Base-by-base conservation (phyloP, 2,888 invertebrate genomes). In the Corythucha ciliata region DNA sequence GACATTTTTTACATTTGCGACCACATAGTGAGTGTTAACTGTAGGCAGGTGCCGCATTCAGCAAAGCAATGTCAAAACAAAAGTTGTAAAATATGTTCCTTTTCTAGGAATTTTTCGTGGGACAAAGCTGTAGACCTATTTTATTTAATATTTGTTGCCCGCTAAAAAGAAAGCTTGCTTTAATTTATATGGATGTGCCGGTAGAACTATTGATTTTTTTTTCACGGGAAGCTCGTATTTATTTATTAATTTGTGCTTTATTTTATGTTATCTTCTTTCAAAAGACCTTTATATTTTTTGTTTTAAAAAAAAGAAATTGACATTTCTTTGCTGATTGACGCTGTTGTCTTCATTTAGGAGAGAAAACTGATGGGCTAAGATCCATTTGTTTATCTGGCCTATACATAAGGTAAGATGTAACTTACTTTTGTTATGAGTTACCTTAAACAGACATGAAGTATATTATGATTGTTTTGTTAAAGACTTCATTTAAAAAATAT, bases 21-120 rank as follows among this genome's bases (percentile, higher is more conserved):
- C 55, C 57, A 57, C 57, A 57, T 55, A 54, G 57, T 57, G 57
- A 57, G 57, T 54, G 54, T 57, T 57, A 55, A 37, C 51, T 37
- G 53, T 56, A 54, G 52, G 52, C 53, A 49, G 55, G 55, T 56
- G 55, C 55, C 55, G 46, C 39, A 50, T 52, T 62, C 61, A 61
- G 62, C 62, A 63, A 63, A 63, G 63, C 57, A 63, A 63, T 63
- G 63, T 63, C 63, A 63, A 62, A 61, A 51, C 34, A 34, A 16
- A 22, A 39, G 22, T 18, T 39, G 20, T n/a, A 39, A 39, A 39
- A 14, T 36, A 16, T 10, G n/a, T n/a, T n/a, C n/a, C n/a, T n/a
- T n/a, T n/a, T n/a, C n/a, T n/a, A n/a, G n/a, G n/a, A n/a, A n/a
- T n/a, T n/a, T n/a, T n/a, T n/a, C n/a, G n/a, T n/a, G n/a, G n/a